phyloP scores from a whole-genome alignment of 2,113 vertebrate genomes.

The Hemichromis elongatus region DNA sequence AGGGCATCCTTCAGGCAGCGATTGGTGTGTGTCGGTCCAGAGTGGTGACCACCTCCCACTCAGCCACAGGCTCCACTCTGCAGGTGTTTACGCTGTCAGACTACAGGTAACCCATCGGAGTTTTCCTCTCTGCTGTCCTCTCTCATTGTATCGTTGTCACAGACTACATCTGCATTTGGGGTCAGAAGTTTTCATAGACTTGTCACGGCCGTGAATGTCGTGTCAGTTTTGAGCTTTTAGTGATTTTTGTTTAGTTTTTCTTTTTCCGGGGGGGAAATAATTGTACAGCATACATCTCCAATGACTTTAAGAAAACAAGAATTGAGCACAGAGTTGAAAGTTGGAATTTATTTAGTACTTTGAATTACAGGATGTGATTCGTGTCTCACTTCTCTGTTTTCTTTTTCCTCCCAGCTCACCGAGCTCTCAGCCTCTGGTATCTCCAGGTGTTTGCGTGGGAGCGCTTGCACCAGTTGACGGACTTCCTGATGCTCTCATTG shows the following conservation, averaged over 20 bases:
- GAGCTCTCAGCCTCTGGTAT: slow-evolving; percentile 3
- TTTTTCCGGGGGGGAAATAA: no score
- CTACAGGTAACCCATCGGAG: slow-evolving; percentile 26
- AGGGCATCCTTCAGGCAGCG: slow-evolving; percentile 34
- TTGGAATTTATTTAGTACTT: no score
- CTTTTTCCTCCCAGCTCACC: not conserved
- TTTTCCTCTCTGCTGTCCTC: not conserved
- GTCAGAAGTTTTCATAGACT: not conserved
- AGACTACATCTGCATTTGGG: not conserved
- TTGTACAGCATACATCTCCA: no score
- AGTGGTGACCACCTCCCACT: slow-evolving; percentile 47
- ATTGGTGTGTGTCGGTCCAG: slow-evolving; percentile 32
- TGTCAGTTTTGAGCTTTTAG: no score
- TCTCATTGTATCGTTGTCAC: not conserved
- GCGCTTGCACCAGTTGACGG: slow-evolving; percentile 55
- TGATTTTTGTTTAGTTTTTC: no score
- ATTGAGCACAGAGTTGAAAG: no score
- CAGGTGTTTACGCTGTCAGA: slow-evolving; percentile 41
- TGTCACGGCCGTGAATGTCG: not conserved
- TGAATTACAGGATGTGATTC: not conserved
- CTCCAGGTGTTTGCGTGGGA: slow-evolving; percentile 41
- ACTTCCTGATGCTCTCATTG: slow-evolving; percentile 57
- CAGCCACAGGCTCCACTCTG: slow-evolving; percentile 11
- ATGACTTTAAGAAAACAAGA: no score
- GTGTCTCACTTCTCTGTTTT: not conserved